Evolutionary conservation across 2,113 vertebrate genomes (phyloP).

Genomic region (Anarhynchus alexandrinus): DNA sequence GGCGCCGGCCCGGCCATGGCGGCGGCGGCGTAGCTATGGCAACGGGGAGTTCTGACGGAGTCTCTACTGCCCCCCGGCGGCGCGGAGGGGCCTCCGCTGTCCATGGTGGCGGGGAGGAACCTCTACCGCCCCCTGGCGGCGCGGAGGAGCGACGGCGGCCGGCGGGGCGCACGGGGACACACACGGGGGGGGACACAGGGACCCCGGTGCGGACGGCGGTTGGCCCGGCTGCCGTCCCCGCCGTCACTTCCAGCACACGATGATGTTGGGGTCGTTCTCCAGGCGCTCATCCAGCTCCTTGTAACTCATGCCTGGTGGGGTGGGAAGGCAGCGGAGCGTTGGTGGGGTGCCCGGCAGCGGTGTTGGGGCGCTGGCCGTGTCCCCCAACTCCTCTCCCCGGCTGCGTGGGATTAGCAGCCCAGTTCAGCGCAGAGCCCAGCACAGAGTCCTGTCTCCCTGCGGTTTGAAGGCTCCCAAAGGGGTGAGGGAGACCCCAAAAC

Average conservation of each 20-base stretch:
- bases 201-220: neutral
- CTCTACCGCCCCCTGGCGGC: neutral
- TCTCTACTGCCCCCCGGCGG: neutral
- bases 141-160: neutral
- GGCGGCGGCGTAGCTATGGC: neutral
- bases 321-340: neutral
- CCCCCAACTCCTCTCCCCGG: rapidly evolving
- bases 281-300: slow-evolving; percentile 93
- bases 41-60: neutral
- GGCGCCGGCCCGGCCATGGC: neutral
- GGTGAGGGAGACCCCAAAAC: rapidly evolving
- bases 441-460: rapidly evolving
- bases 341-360: rapidly evolving
- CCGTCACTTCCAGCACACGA: slow-evolving; percentile 87
- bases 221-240: too few relatives aligned
- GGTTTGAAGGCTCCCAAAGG: neutral
- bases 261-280: slow-evolving; percentile 96
- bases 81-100: neutral
- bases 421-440: neutral
- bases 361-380: rapidly evolving
- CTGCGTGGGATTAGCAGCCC: neutral
- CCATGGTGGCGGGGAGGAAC: rapidly evolving
- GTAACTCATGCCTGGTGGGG: slow-evolving; percentile 91
- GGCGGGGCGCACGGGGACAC: rapidly evolving
- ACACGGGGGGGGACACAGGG: rapidly evolving